These are phyloP conservation scores for Caenorhabditis brenneri DNA, from an alignment of 1,140 invertebrate genomes.

Conservation along the genomic window DNA sequence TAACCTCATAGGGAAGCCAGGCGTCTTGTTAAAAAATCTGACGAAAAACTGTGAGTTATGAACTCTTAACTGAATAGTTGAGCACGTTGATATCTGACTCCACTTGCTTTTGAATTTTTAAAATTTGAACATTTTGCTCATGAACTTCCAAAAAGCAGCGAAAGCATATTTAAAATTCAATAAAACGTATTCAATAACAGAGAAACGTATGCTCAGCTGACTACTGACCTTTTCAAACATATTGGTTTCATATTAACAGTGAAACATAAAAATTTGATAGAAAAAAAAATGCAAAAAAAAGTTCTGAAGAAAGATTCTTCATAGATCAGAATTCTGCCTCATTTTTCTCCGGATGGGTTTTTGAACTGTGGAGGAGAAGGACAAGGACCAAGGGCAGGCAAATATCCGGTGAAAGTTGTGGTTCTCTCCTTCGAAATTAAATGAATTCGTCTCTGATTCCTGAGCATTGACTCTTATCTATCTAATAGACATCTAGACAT, in stretches of 20 bases:
- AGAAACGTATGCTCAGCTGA: too few relatives aligned
- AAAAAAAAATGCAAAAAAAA: neutral
- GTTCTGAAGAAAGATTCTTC: neutral
- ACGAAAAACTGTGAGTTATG: neutral
- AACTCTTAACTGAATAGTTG: neutral
- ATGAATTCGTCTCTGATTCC: conserved; percentile 19
- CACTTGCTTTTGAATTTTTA: neutral
- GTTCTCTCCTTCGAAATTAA: neutral
- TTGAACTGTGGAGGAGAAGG: neutral
- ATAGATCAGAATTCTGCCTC: neutral
- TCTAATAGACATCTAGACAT: neutral
- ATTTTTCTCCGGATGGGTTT: conserved; percentile 24
- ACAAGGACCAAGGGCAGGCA: neutral
- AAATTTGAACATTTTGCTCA: neutral
- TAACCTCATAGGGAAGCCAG: neutral
- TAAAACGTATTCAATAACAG: too few relatives aligned
- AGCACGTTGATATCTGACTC: neutral
- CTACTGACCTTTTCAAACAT: too few relatives aligned
- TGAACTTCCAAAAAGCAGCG: neutral
- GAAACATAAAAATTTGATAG: neutral
- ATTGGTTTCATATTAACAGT: neutral
- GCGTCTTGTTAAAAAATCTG: conserved; percentile 1
- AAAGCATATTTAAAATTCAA: neutral
- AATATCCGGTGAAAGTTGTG: neutral
- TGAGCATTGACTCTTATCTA: neutral